Conservation (phyloP, 2,888 invertebrate genomes). For the Meiosimyza platycephala region DNA sequence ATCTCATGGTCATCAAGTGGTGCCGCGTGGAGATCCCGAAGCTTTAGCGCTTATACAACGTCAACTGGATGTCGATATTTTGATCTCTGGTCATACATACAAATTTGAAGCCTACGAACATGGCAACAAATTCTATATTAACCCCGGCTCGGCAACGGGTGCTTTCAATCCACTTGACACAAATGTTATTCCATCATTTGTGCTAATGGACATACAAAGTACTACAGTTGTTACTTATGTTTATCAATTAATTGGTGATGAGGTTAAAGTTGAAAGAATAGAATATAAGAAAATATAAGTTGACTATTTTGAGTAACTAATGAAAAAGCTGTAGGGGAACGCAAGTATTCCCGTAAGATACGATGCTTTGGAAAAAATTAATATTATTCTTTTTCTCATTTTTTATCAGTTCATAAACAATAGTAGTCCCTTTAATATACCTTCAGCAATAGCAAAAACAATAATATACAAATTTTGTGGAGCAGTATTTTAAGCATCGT, state of each 20-base stretch:
- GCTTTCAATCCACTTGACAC: slow-evolving; percentile 94
- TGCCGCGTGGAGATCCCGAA: slow-evolving; percentile 97
- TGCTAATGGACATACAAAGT: slow-evolving; percentile 98
- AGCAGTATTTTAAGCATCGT: too few relatives aligned
- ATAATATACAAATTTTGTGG: too few relatives aligned
- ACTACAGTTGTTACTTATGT: slow-evolving; percentile 98
- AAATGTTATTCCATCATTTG: slow-evolving; percentile 96
- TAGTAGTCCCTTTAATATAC: too few relatives aligned
- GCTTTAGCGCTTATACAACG: slow-evolving; percentile 92
- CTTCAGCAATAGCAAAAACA: too few relatives aligned
- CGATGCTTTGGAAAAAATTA: not conserved
- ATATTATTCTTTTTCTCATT: not conserved
- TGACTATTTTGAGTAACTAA: too few relatives aligned
- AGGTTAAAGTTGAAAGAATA: slow-evolving; percentile 99
- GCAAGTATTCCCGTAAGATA: slow-evolving; percentile 9
- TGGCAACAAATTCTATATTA: slow-evolving; percentile 98
- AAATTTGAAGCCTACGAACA: slow-evolving; percentile 98
- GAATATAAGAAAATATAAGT: slow-evolving; percentile 91
- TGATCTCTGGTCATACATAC: slow-evolving; percentile 99
- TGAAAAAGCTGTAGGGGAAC: not conserved
- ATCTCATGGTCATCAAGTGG: slow-evolving; percentile 88
- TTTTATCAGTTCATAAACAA: too few relatives aligned
- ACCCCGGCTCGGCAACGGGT: slow-evolving; percentile 98
- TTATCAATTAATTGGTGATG: slow-evolving; percentile 96
- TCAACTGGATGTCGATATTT: slow-evolving; percentile 97